Base-by-base conservation (phyloP, 2,113 vertebrate species). In the Sylvilagus bachmani region DNA sequence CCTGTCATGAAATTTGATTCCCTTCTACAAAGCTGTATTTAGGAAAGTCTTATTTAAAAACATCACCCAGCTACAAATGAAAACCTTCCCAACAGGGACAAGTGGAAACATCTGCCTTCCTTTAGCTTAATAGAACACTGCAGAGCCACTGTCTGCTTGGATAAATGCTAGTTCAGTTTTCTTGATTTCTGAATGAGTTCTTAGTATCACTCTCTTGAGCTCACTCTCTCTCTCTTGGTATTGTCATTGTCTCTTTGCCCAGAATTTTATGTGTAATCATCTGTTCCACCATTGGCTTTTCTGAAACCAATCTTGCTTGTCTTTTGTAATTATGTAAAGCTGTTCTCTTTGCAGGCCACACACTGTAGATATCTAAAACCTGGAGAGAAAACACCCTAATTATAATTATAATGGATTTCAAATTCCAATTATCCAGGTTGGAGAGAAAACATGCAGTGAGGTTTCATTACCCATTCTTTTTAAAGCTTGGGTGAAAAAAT, bases 241-340 rank as follows among this genome's bases (percentile, higher is more conserved):
- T 78, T 90, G 80, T 91, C 94, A 88, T 88, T 94, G 88, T 95
- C 92, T 90, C 51, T 89, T 93, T 96, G 93, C 78, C 95, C 95
- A 89, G 83, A 89, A 95, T 95, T 96, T 89, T 91, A 71, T 82
- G 79, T 85, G 89, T 96, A 96, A 96, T 96, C 71, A 0, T 94
- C 94, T 96, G 89, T 96, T 92, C 91, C 89, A 93, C 93, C 84
- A 94, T 2, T 91, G 89, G 83, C 79, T 93, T 96, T 97, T 97
- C 74, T 96, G 83, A 96, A 96, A 96, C 90, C 95, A 97, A 91
- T 95, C 94, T 96, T 94, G 93, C 96, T 95, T 95, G 91, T 92
- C 96, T 95, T 97, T 97, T 96, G 77, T 94, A 97, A 98, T 97
- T 97, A 96, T 95, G 94, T 87, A 96, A 95, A 95, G 86, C 86